phyloP scores from a whole-genome alignment of 2,113 vertebrate species.

The Elephantulus edwardii region DNA sequence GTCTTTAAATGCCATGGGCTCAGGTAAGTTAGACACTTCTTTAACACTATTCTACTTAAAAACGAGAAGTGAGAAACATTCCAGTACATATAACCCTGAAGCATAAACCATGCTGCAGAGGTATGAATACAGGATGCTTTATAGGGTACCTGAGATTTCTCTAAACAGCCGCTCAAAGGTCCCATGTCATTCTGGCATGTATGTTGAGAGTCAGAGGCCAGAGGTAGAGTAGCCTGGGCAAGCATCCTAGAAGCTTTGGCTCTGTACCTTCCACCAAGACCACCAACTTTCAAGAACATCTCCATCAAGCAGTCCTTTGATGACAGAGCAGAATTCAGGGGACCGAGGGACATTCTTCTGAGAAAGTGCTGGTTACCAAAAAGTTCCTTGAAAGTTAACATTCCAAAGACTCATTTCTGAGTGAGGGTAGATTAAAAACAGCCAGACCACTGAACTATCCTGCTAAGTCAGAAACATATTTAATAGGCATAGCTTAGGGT shows the following conservation, averaged over 20 bases:
- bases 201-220: not conserved
- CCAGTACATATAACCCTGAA: not conserved
- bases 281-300: not conserved
- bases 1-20: not conserved
- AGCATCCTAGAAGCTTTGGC: not conserved
- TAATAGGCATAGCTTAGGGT: conserved; percentile 55
- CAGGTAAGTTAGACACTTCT: not conserved
- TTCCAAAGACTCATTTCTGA: not conserved
- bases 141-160: not conserved
- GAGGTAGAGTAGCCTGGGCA: not conserved
- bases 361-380: not conserved
- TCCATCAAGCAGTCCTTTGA: not conserved
- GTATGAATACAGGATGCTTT: not conserved
- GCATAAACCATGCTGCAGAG: not conserved
- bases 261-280: not conserved
- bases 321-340: not conserved
- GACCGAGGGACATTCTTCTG: not conserved
- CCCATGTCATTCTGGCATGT: no score
- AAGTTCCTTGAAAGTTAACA: not conserved
- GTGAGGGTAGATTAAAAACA: not conserved
- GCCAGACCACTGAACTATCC: conserved; percentile 43
- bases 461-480: conserved; percentile 33
- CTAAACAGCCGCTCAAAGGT: not conserved
- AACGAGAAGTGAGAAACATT: not conserved
- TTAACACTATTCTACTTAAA: not conserved